Conservation (phyloP, 2,888 invertebrate genomes). For the Catocala nupta region DNA sequence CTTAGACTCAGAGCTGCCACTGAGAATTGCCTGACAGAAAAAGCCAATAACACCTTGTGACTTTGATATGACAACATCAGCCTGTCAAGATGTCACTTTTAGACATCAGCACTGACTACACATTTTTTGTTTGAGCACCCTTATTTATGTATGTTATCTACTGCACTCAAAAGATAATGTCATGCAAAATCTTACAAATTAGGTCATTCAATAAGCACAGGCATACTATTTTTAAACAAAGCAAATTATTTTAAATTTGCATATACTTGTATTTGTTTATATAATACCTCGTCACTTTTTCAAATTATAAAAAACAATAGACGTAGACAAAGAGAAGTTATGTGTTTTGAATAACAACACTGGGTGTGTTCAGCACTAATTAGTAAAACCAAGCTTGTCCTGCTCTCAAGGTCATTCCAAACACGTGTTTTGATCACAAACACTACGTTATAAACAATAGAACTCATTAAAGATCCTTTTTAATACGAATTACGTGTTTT, state of each 20-base stretch:
- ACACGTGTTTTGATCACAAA: slow-evolving; percentile 59
- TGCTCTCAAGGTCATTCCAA: slow-evolving; percentile 61
- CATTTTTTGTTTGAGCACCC: too few relatives aligned
- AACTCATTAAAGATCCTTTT: slow-evolving; percentile 18
- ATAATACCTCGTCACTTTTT: slow-evolving; percentile 18
- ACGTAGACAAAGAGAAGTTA: slow-evolving; percentile 53
- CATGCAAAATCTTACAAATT: not conserved
- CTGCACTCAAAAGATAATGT: not conserved
- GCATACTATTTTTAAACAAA: not conserved
- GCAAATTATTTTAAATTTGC: not conserved
- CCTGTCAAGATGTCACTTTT: too few relatives aligned
- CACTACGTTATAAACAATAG: slow-evolving; percentile 39
- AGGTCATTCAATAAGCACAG: not conserved
- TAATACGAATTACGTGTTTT: slow-evolving; percentile 25
- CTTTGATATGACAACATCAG: not conserved
- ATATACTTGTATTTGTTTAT: slow-evolving; percentile 2
- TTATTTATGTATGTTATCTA: too few relatives aligned
- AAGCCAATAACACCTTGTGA: too few relatives aligned
- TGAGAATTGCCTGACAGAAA: too few relatives aligned
- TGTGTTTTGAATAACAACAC: slow-evolving; percentile 49
- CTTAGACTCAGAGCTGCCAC: too few relatives aligned
- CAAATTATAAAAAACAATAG: slow-evolving; percentile 28
- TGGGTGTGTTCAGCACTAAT: slow-evolving; percentile 61
- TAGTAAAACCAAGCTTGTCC: slow-evolving; percentile 55
- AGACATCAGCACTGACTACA: too few relatives aligned